These are phyloP conservation scores for Mycetomoellerius zeteki DNA, from an alignment of 1,140 invertebrate genomes.

Conservation along the genomic window DNA sequence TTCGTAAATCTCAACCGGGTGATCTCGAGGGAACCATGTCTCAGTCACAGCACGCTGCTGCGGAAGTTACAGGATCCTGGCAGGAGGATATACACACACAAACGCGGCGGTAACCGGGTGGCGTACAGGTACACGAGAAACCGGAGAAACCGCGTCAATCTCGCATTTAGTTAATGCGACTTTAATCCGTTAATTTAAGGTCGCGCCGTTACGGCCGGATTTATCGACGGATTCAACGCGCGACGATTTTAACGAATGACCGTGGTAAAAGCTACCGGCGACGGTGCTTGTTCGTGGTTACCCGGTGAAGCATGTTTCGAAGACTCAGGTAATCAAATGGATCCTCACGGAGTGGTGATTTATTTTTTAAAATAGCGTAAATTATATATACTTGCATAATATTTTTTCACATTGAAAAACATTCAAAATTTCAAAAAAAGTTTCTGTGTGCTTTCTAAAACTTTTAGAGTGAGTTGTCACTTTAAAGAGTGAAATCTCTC, in stretches of 20 bases:
- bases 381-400: background rate
- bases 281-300: conserved; percentile 30
- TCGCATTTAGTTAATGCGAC: conserved; percentile 80
- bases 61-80: conserved; percentile 79
- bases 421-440: background rate
- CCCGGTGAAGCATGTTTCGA: background rate
- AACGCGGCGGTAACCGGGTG: background rate
- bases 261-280: conserved; percentile 46
- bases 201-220: conserved; percentile 54
- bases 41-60: conserved; percentile 83
- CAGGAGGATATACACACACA: conserved; percentile 3
- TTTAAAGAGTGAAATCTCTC: no score
- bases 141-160: conserved; percentile 50
- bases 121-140: conserved; percentile 36
- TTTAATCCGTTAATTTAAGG: conserved; percentile 81
- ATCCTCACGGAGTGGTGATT: background rate
- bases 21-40: conserved; percentile 83
- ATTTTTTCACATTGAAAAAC: background rate
- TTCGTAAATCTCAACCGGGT: conserved; percentile 83
- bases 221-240: conserved; percentile 43
- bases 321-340: background rate
- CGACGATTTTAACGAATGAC: conserved; percentile 54
- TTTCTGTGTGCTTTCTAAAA: background rate
- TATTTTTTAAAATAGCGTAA: background rate
- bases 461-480: no score